Percentiles rank a stretch among this genome's conserved stretches.
Evolutionary conservation across 2,113 vertebrate genomes (phyloP).

Genomic region (Ophiodon elongatus): DNA sequence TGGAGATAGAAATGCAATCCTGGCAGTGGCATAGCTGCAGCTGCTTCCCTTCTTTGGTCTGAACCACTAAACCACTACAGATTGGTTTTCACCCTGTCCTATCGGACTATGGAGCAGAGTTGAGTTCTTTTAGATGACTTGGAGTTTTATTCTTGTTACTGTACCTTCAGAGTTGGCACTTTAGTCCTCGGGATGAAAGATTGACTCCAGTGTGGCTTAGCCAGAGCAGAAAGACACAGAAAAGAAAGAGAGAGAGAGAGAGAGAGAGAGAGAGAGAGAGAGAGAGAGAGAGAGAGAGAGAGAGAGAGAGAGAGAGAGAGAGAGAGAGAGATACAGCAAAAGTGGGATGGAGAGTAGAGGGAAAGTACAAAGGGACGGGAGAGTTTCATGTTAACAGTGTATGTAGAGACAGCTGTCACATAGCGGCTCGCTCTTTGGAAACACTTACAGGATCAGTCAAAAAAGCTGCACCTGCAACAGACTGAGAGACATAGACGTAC

Average conservation of each 20-base stretch:
- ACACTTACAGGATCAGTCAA: conserved; percentile 70
- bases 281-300: background rate
- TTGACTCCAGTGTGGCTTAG: conserved; percentile 52
- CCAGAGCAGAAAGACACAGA: conserved; percentile 36
- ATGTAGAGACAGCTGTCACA: conserved; percentile 74
- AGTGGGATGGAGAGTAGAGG: conserved; percentile 34
- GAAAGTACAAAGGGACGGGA: conserved; percentile 52
- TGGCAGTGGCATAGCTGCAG: conserved; percentile 71
- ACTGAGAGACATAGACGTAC: conserved; percentile 19
- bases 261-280: background rate
- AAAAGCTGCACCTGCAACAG: conserved; percentile 71
- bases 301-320: background rate
- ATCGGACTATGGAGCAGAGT: conserved; percentile 42
- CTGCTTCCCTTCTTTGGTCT: conserved; percentile 72
- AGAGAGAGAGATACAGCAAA: background rate
- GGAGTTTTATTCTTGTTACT: conserved; percentile 66
- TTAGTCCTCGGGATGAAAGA: conserved; percentile 66
- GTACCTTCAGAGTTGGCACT: conserved; percentile 60
- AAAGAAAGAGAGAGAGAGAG: background rate
- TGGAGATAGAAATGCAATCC: conserved; percentile 75
- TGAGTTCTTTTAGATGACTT: conserved; percentile 60
- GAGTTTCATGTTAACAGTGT: conserved; percentile 59
- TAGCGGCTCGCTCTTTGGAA: conserved; percentile 59
- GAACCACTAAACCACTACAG: conserved; percentile 59
- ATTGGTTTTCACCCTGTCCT: conserved; percentile 74